Evolutionary conservation across 2,797 vertebrate genomes (phyloP), one percentile per base, ranked within the genome.

Genomic region (Sebastes diaconus): DNA sequence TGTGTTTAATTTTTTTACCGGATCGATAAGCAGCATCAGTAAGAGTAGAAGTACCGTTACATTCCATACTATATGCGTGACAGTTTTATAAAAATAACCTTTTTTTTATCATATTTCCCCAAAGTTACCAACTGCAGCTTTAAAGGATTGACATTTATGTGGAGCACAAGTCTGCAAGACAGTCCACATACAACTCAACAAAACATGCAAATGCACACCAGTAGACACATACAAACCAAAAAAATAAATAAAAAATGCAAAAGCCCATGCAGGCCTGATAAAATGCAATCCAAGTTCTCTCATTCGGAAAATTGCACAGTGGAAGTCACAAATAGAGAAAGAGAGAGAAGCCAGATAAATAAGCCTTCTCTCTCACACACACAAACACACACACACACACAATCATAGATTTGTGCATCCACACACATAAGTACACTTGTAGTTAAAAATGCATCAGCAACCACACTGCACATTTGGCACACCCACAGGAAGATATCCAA

Each of bases 291-390:
- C 55, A 64, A 86, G 90, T 73, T 85, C 85, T 89, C 58, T 92
- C 90, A 81, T 71, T 84, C 18, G 79, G 85, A 94, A 94, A 91
- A 93, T 91, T 94, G 85, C 85, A 87, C 72, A 85, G 87, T 65
- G 58, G 68, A 87, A 86, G 77, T 77, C 75, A 77, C 85, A 87
- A 90, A 92, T 60, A 52, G 59, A 87, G 77, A 73, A 27, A 74
- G 77, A 73, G 65, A 58, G n/a, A 61, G 52, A 80, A 60, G 25
- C 73, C 29, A 75, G 73, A 90, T 73, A 85, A 80, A 89, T 57
- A 74, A 66, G 54, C 24, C 39, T 16, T 10, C 20, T 13, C 50
- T 64, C 13, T 67, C 27, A 27, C 24, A 25, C 24, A 24, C 24
- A 24, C 24, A 24, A 24, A 24, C 27, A 0, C 24, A 20, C 36